Evolutionary conservation across 2,888 invertebrate species (phyloP).

Genomic region (Ormyrus thymus): DNA sequence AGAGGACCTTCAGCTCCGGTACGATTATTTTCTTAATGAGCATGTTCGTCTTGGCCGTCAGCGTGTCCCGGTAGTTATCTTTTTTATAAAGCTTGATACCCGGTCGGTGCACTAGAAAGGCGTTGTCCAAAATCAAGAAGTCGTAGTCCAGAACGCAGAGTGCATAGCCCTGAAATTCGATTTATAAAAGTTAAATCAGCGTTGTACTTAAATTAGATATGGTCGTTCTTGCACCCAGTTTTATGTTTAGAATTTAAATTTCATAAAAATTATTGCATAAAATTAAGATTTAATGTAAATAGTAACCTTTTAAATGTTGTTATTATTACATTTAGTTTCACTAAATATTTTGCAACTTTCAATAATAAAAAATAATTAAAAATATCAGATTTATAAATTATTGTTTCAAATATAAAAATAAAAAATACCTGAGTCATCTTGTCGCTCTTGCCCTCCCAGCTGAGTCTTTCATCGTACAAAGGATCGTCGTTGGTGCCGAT

Average conservation of each 20-base stretch:
- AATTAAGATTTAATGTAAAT: too few species aligned
- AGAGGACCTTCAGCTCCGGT: conserved; percentile 90
- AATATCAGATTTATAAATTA: too few species aligned
- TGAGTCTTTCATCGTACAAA: conserved; percentile 91
- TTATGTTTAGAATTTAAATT: too few species aligned
- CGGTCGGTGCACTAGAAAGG: conserved; percentile 94
- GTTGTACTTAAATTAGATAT: too few species aligned
- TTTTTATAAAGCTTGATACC: conserved; percentile 91
- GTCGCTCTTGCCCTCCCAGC: conserved; percentile 96
- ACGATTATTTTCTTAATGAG: conserved; percentile 87
- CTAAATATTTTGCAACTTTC: too few species aligned
- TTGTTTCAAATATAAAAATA: background rate
- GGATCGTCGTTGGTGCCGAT: conserved; percentile 93
- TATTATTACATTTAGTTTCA: too few species aligned
- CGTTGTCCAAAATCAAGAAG: conserved; percentile 94
- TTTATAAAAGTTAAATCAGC: too few species aligned
- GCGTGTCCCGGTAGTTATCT: conserved; percentile 84
- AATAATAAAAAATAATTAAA: too few species aligned
- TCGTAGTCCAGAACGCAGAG: conserved; percentile 94
- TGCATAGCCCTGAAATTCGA: conserved; percentile 84
- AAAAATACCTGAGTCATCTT: conserved; percentile 94
- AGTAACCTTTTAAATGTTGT: too few species aligned
- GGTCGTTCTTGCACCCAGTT: too few species aligned
- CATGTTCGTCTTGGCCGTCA: conserved; percentile 86
- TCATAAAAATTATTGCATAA: too few species aligned